Evolutionary conservation across 1,140 invertebrate species (phyloP).

Genomic region (Cotesia typhae): DNA sequence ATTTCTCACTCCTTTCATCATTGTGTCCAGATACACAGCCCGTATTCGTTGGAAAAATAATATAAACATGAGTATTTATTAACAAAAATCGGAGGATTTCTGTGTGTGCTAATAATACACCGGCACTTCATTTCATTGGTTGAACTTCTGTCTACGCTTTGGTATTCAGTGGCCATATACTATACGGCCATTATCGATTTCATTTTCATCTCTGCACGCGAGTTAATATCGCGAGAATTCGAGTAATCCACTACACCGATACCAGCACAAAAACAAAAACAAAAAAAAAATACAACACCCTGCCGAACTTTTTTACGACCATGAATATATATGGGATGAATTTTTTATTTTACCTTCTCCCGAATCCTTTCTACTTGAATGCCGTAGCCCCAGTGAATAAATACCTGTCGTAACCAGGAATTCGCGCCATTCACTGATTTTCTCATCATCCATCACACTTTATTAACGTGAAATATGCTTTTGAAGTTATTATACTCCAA

Average conservation of each 20-base stretch:
- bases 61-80: too few species aligned
- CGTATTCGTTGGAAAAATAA: too few species aligned
- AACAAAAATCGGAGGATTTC: background rate
- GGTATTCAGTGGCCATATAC: background rate
- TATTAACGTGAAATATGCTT: conserved; percentile 17
- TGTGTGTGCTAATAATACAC: background rate
- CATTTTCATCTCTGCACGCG: background rate
- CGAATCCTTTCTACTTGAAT: conserved; percentile 1
- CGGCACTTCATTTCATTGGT: background rate
- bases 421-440: conserved; percentile 22
- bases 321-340: conserved; percentile 22
- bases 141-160: conserved; percentile 2
- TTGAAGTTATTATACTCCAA: background rate
- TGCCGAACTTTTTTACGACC: conserved; percentile 17
- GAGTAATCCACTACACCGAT: conserved; percentile 3
- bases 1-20: too few species aligned
- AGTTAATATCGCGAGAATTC: conserved; percentile 12
- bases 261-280: background rate
- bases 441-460: conserved; percentile 27
- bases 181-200: background rate
- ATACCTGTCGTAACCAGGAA: conserved; percentile 23
- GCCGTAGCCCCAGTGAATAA: background rate
- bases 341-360: background rate
- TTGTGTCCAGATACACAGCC: too few species aligned
- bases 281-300: conserved; percentile 13